Evolutionary conservation across 2,888 invertebrate species (phyloP), one percentile per base, ranked within the genome.

Genomic region (Aproaerema taeniolella): DNA sequence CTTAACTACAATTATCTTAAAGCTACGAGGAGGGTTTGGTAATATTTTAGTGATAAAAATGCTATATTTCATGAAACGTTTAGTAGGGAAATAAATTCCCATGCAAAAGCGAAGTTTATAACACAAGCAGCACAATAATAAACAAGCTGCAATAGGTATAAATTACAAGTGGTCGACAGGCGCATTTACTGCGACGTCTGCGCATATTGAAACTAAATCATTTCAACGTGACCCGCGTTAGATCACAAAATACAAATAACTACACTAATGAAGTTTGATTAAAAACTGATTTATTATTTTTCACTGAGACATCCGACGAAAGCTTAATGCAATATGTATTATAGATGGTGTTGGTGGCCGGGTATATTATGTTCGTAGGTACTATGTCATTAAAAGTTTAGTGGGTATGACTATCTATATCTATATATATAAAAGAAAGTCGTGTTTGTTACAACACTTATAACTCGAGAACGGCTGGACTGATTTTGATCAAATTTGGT

Each of bases 141-240:
- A 77, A 80, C 70, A 66, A 67, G 58, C 60, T 44, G 61, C 71
- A 65, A 72, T 68, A 59, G 66, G 62, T 73, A 79, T 80, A 80
- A 80, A 81, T 80, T 70, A 75, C 58, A 47, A 38, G 47, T 38
- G 56, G 55, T 48, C 50, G 75, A 77, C 78, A 72, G 69, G 50
- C 65, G 61, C 67, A 67, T 70, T 74, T 70, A 70, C 67, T 53
- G 62, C 68, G 64, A 66, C 71, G 67, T 70, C 67, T 49, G 63
- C 58, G 67, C 57, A 63, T 72, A 80, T 77, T 77, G 75, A 77
- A 79, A 74, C 69, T 82, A 78, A 78, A 79, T 82, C 76, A 81
- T 71, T 69, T 61, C 67, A 65, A 65, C 68, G 67, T 76, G 71
- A 76, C 67, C 67, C 59, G 44, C 45, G 51, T 57, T 38, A 51